Base-by-base conservation (phyloP, 2,888 invertebrate species). In the Philaethria dido region DNA sequence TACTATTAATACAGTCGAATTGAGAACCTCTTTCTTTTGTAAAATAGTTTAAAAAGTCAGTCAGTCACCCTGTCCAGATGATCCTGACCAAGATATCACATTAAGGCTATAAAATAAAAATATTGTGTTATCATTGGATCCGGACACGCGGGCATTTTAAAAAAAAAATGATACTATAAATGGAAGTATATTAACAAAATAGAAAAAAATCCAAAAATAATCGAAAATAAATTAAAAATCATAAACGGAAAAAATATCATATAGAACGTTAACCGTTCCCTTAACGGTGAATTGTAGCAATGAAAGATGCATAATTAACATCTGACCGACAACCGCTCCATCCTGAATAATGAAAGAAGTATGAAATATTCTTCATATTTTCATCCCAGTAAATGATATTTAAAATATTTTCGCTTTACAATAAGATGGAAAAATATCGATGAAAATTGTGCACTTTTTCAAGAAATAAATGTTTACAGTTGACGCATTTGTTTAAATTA, bases 301-400 rank as follows among this genome's bases (percentile, higher is more conserved):
- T 57, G 57, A 57, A 57, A 57, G 33, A 45, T 62, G 25, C 60
- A 42, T 60, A 60, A 60, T 60, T 60, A 60, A 60, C 45, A 45
- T 44, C 29, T 42, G 42, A 57, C 57, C 57, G 57, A 20, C 57
- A 9, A n/a, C 22, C 39, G 39, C 57, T 42, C 39, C 42, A 42
- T 57, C 42, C 39, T 42, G 57, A 22, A 42, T 57, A 54, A 44
- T 16, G 4, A 33, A n/a, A 11, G 45, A 54, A 45, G 42, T 57
- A 54, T 52, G 33, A 29, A 39, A 39, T 39, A 18, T 13, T 29
- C 20, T 63, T 63, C 44, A 45, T 54, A 45, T 55, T 55, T 55
- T 55, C 47, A 36, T 47, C 47, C 50, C 63, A 55, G 55, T 64
- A 22, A 55, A 36, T 45, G 11, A 20, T 36, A 55, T 22, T 22